phyloP scores from a whole-genome alignment of 2,888 invertebrate genomes.

The Chirona hameri region DNA sequence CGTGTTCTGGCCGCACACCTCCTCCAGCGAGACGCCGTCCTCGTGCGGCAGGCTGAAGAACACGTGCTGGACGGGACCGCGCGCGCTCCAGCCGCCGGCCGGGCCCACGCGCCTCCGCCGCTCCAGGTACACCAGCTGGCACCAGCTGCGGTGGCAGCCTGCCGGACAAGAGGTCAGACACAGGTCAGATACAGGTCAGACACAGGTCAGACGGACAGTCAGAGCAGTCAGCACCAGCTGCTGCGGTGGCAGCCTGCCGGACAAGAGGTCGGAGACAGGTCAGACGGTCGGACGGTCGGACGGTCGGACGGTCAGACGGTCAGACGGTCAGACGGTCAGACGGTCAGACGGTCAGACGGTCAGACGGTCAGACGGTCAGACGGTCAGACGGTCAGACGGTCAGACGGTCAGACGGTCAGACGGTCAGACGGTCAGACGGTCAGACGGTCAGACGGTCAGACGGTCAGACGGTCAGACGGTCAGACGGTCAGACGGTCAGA shows the following conservation, averaged over 20 bases:
- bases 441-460: too few species aligned
- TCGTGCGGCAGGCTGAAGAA: constrained; percentile 14
- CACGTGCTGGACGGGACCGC: background rate
- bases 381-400: too few species aligned
- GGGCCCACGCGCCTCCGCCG: background rate
- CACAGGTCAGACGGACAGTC: too few species aligned
- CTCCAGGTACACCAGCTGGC: background rate
- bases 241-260: background rate
- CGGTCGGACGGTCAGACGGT: too few species aligned
- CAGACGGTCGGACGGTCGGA: too few species aligned
- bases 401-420: too few species aligned
- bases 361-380: too few species aligned
- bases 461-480: too few species aligned
- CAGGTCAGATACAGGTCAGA: background rate
- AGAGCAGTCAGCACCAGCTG: background rate
- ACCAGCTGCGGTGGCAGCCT: background rate
- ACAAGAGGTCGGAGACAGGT: background rate
- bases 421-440: too few species aligned
- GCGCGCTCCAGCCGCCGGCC: background rate
- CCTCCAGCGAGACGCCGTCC: background rate
- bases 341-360: too few species aligned
- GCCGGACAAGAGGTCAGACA: background rate
- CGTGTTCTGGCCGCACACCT: background rate
- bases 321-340: too few species aligned
- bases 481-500: too few species aligned